Evolutionary conservation across 2,888 invertebrate genomes (phyloP).

Genomic region (Mamestra brassicae): DNA sequence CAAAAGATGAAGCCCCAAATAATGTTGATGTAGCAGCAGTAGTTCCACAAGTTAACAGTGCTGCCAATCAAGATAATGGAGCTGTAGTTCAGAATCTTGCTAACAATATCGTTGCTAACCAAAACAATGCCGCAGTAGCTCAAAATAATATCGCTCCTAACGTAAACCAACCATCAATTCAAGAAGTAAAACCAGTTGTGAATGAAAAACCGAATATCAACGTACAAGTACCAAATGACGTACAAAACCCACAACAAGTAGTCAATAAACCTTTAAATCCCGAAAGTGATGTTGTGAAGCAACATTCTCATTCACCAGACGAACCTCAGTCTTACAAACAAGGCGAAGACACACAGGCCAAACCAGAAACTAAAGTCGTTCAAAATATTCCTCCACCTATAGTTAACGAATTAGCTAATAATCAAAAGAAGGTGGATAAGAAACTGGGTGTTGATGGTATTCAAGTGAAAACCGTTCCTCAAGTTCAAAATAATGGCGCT

Average conservation of each 20-base stretch:
- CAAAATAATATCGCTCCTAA: constrained; percentile 22
- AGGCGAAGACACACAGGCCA: constrained; percentile 79
- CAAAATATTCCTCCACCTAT: constrained; percentile 78
- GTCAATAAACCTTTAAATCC: constrained; percentile 12
- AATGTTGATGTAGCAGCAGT: constrained; percentile 9
- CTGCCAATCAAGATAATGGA: constrained; percentile 1
- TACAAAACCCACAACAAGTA: constrained; percentile 30
- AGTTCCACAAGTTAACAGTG: constrained; percentile 26
- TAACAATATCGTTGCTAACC: constrained; percentile 11
- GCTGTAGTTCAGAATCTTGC: constrained; percentile 16
- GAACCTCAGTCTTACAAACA: constrained; percentile 85
- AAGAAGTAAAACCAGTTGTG: constrained; percentile 21
- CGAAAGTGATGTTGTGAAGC: constrained; percentile 40
- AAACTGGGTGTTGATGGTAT: constrained; percentile 50
- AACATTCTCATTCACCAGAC: constrained; percentile 80
- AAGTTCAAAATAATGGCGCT: constrained; percentile 56
- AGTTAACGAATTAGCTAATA: constrained; percentile 69
- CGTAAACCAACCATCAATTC: constrained; percentile 16
- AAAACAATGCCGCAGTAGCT: constrained; percentile 6
- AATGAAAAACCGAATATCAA: constrained; percentile 35
- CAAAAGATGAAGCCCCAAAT: constrained; percentile 42
- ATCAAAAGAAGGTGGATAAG: constrained; percentile 50
- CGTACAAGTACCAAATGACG: constrained; percentile 35
- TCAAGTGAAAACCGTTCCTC: constrained; percentile 49
- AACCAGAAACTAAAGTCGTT: constrained; percentile 56